Base-by-base conservation (phyloP, 2,113 vertebrate species). In the Eonycteris spelaea region DNA sequence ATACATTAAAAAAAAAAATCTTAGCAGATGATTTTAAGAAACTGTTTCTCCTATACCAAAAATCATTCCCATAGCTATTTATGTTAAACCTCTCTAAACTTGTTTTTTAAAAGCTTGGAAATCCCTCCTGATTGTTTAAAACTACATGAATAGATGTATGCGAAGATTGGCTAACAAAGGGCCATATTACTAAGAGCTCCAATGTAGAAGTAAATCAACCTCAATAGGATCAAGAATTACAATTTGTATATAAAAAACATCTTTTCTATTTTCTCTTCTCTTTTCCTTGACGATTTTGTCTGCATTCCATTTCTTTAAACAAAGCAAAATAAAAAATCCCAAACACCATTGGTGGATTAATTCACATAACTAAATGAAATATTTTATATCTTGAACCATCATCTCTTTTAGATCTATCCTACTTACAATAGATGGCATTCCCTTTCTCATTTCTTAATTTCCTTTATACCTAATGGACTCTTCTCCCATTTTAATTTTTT, bases 41-140 rank as follows among this genome's bases (percentile, higher is more conserved):
- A 77, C 38, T 70, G 2, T 63, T 91, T 10, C 35, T 93, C 48
- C 61, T 90, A 85, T 89, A 82, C 0, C 67, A 40, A 73, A 93
- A 91, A 94, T 91, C 93, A 95, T 35, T 97, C 83, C 91, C 73
- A 89, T 45, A 38, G 91, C 94, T 93, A 95, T 85, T 97, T 94
- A 96, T 96, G 95, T 93, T 95, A 40, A 94, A 84, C 1, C 6
- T 80, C 85, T 79, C 78, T 63, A 86, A 93, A 95, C 18, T 93
- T 83, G 8, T 73, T 82, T 82, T 86, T 43, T 3, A 67, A 87
- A 82, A 86, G 19, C 35, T 38, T 77, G 10, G 26, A 28, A 95
- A 82, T 57, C 40, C 22, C 48, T 91, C 13, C 24, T 88, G 59
- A 82, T 57, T 80, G 30, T 82, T 96, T 92, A 95, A 97, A 97